These are phyloP conservation scores for Hypothenemus hampei DNA, from an alignment of 1,140 invertebrate species.

Conservation along the genomic window DNA sequence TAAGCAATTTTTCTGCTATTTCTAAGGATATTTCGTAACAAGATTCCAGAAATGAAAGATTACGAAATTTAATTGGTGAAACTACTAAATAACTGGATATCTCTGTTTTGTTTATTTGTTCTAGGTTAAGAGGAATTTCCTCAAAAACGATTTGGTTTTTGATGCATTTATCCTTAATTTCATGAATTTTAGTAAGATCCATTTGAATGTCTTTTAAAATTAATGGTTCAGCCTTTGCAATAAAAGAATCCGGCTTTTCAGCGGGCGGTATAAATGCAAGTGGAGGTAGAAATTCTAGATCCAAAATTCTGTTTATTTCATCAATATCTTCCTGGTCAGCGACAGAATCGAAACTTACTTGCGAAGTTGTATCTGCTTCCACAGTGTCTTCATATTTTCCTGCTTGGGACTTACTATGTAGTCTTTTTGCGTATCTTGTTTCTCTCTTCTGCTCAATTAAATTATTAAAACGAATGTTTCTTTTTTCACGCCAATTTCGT, in stretches of 20 bases:
- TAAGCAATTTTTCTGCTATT: slow-evolving; percentile 51
- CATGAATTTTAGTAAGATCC: slow-evolving; percentile 40
- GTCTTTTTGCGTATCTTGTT: slow-evolving; percentile 30
- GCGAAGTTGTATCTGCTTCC: slow-evolving; percentile 21
- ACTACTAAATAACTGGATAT: slow-evolving; percentile 41
- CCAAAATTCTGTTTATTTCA: slow-evolving; percentile 33
- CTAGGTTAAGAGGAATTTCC: slow-evolving; percentile 44
- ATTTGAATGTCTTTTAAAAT: slow-evolving; percentile 47
- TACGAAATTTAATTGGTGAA: slow-evolving; percentile 44
- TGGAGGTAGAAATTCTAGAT: slow-evolving; percentile 44
- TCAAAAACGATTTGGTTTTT: slow-evolving; percentile 48
- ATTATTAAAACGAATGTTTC: slow-evolving; percentile 33
- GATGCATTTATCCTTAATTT: slow-evolving; percentile 44
- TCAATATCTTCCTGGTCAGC: slow-evolving; percentile 38
- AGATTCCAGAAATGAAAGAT: slow-evolving; percentile 51
- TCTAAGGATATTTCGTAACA: slow-evolving; percentile 49
- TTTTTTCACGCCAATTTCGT: slow-evolving; percentile 30
- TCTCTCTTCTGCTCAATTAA: slow-evolving; percentile 33
- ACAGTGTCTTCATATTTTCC: slow-evolving; percentile 17
- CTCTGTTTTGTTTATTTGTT: slow-evolving; percentile 40
- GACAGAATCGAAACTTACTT: slow-evolving; percentile 38
- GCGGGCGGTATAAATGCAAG: slow-evolving; percentile 46
- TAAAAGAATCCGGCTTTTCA: slow-evolving; percentile 48
- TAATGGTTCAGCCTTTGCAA: slow-evolving; percentile 45
- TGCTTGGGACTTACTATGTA: slow-evolving; percentile 14